These are phyloP conservation scores for Bergia puertoricense DNA, from an alignment of 92 coral and sea anemone genomes.

Conservation along the genomic window DNA sequence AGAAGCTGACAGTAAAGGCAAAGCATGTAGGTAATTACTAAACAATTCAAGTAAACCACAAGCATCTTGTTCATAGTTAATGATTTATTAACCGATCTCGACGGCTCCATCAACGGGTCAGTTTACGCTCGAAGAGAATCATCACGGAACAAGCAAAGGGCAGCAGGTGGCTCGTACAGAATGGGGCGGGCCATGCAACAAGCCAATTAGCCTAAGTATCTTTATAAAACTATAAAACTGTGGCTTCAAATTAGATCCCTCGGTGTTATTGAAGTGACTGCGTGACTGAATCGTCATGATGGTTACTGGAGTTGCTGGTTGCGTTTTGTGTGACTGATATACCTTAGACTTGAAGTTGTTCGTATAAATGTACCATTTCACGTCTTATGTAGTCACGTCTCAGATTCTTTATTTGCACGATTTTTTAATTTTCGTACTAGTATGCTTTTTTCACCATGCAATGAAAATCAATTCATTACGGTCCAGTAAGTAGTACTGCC, in stretches of 20 bases:
- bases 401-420: too few relatives aligned
- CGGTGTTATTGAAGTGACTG: not conserved
- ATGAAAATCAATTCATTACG: too few relatives aligned
- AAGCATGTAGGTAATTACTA: conserved; percentile 31
- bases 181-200: not conserved
- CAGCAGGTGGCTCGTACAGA: conserved; percentile 15
- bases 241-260: not conserved
- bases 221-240: not conserved
- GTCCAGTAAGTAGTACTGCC: too few relatives aligned
- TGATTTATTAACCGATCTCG: conserved; percentile 5
- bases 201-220: too few relatives aligned
- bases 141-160: conserved; percentile 33
- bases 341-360: too few relatives aligned
- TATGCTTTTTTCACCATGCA: too few relatives aligned
- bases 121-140: conserved; percentile 5
- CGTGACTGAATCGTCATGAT: not conserved
- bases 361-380: too few relatives aligned
- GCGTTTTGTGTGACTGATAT: too few relatives aligned
- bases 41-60: conserved; percentile 35
- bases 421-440: too few relatives aligned
- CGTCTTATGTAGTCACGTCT: too few relatives aligned
- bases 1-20: conserved; percentile 22
- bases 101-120: not conserved
- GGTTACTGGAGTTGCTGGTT: too few relatives aligned
- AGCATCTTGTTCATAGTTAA: conserved; percentile 18